Evolutionary conservation across 2,888 invertebrate species (phyloP).

Genomic region (Adineta ricciae): DNA sequence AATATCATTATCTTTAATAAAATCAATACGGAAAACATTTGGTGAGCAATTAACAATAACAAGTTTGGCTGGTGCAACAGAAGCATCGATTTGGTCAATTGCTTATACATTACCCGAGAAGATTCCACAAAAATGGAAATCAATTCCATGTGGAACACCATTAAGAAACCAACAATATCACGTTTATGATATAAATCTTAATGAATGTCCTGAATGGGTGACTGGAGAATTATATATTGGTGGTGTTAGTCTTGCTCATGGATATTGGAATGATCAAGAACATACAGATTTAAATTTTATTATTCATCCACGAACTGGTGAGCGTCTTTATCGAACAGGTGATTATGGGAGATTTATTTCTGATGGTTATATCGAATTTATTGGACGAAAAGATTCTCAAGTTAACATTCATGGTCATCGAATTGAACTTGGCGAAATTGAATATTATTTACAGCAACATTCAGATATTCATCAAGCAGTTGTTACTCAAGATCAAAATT

Average conservation of each 20-base stretch:
- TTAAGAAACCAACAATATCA: conserved; percentile 4
- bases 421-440: conserved; percentile 24
- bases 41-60: not conserved
- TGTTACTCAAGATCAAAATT: not conserved
- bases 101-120: not conserved
- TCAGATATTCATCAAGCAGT: conserved; percentile 12
- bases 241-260: conserved; percentile 7
- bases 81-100: conserved; percentile 25
- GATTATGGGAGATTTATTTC: not conserved
- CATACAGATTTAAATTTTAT: not conserved
- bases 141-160: not conserved
- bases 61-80: conserved; percentile 21
- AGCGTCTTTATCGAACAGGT: conserved; percentile 12
- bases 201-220: not conserved
- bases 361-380: not conserved
- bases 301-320: not conserved
- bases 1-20: not conserved
- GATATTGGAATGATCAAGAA: not conserved
- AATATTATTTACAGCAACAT: conserved; percentile 15
- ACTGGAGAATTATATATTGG: conserved; percentile 11
- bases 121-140: not conserved
- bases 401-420: conserved; percentile 6
- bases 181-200: not conserved
- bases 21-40: not conserved
- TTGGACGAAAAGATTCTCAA: conserved; percentile 19